These are phyloP conservation scores for Pygocentrus nattereri DNA, from an alignment of 2,797 vertebrate genomes.

Conservation along the genomic window DNA sequence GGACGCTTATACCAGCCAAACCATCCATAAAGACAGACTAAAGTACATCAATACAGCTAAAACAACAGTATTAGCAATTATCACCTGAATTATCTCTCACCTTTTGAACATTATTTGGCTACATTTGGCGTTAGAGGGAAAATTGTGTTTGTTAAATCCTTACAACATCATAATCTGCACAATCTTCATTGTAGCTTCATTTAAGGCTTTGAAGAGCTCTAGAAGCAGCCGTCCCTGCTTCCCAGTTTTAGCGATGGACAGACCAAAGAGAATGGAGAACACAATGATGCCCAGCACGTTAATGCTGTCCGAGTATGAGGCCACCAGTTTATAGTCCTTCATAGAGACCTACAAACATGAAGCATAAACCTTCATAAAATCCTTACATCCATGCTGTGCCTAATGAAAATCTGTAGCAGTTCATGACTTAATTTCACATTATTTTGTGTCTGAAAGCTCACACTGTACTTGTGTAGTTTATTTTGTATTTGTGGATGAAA, in stretches of 20 bases:
- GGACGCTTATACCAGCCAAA: no score
- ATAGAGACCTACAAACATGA: background rate
- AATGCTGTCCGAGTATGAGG: constrained; percentile 79
- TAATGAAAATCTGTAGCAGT: no score
- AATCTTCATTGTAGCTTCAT: constrained; percentile 85
- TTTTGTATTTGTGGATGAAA: no score
- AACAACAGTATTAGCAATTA: no score
- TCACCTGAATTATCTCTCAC: no score
- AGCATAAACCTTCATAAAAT: background rate
- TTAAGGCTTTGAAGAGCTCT: constrained; percentile 85
- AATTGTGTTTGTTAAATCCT: constrained; percentile 51
- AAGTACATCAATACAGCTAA: no score
- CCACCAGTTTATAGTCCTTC: constrained; percentile 79
- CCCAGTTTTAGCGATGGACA: constrained; percentile 85
- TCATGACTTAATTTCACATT: no score
- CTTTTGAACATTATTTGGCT: no score
- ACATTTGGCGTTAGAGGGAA: no score
- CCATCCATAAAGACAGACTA: no score
- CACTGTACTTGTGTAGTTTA: no score
- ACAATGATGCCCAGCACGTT: constrained; percentile 85
- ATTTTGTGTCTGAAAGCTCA: no score
- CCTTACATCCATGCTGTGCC: background rate
- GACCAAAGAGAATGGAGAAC: constrained; percentile 84
- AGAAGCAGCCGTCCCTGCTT: constrained; percentile 81
- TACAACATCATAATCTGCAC: constrained; percentile 88